phyloP scores from a whole-genome alignment of 2,113 vertebrate genomes.

The Cavia porcellus region DNA sequence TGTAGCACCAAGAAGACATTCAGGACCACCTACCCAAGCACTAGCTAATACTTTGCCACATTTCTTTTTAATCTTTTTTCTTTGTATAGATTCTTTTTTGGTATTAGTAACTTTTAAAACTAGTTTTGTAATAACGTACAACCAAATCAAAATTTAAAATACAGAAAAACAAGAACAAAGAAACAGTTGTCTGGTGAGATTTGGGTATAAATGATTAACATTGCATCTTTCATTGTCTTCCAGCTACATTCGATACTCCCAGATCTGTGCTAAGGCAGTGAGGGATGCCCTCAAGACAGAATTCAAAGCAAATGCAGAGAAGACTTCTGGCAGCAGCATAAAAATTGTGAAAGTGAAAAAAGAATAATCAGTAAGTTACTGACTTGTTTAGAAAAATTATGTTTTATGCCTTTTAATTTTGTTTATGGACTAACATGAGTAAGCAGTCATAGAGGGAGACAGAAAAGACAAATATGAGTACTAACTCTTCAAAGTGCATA shows the following conservation, averaged over 20 bases:
- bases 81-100: neutral
- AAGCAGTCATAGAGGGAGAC: conserved; percentile 8
- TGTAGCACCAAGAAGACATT: neutral
- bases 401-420: conserved; percentile 24
- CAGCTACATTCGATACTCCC: conserved; percentile 96
- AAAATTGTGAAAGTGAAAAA: conserved; percentile 92
- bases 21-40: neutral
- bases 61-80: neutral
- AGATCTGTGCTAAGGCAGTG: conserved; percentile 94
- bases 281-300: conserved; percentile 94
- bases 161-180: neutral
- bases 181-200: fast-evolving
- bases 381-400: neutral
- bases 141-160: neutral
- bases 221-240: fast-evolving
- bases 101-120: neutral
- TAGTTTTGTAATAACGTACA: neutral
- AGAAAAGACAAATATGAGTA: conserved; percentile 16
- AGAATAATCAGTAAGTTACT: conserved; percentile 88
- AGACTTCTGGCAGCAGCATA: conserved; percentile 88
- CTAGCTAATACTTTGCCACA: neutral
- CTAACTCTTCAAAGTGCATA: neutral
- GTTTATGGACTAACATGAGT: neutral
- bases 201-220: neutral
- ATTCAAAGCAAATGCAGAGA: conserved; percentile 90